phyloP scores from a whole-genome alignment of 2,113 vertebrate genomes.

The Solea solea region DNA sequence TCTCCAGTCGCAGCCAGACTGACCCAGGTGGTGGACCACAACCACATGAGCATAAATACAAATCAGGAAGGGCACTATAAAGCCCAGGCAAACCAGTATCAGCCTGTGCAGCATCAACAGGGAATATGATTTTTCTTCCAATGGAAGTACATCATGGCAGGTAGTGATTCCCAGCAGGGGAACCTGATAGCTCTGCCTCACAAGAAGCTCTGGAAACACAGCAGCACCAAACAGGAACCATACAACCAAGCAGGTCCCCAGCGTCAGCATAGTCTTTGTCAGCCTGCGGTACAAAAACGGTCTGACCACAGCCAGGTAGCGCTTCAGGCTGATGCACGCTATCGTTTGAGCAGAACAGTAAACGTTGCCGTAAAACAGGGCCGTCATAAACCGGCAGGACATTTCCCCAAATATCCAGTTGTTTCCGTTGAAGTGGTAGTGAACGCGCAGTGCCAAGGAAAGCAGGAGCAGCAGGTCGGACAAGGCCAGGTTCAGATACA shows the following conservation, averaged over 20 bases:
- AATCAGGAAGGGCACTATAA: conserved; percentile 84
- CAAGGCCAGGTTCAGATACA: conserved; percentile 88
- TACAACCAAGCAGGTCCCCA: conserved; percentile 72
- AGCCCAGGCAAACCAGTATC: conserved; percentile 83
- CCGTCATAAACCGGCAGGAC: conserved; percentile 83
- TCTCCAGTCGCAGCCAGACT: conserved; percentile 81
- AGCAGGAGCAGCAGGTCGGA: conserved; percentile 89
- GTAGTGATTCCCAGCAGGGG: conserved; percentile 70
- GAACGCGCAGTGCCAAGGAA: conserved; percentile 85
- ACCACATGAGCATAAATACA: conserved; percentile 85
- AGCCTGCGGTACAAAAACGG: conserved; percentile 89
- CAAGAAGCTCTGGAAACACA: conserved; percentile 85
- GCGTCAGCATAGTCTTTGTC: conserved; percentile 78
- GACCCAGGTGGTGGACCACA: conserved; percentile 83
- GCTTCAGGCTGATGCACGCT: conserved; percentile 86
- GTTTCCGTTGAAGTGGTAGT: conserved; percentile 88
- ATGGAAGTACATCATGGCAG: conserved; percentile 88
- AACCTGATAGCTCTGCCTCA: conserved; percentile 84
- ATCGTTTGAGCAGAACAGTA: conserved; percentile 91
- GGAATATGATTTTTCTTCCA: conserved; percentile 58
- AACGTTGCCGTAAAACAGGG: conserved; percentile 90
- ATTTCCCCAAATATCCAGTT: conserved; percentile 91
- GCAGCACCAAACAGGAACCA: conserved; percentile 83
- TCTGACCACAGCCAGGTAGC: conserved; percentile 89
- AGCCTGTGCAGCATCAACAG: conserved; percentile 83